These are phyloP conservation scores for Neodontobutis hainanensis DNA, from an alignment of 2,113 vertebrate species.

Conservation along the genomic window DNA sequence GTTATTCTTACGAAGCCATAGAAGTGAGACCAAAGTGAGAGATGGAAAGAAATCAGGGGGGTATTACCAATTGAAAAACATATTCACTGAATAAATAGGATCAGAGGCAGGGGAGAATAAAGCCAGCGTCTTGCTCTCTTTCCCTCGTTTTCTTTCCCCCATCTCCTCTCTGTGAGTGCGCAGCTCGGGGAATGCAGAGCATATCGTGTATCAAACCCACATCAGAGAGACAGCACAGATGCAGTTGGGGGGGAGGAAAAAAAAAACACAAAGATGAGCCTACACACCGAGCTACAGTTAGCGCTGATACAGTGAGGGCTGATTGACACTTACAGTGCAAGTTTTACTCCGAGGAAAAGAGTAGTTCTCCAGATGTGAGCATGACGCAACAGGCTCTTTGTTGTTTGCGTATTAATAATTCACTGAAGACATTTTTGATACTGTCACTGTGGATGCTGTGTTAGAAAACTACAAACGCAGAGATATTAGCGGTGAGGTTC, in stretches of 20 bases:
- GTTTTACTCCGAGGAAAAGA: conserved; percentile 13
- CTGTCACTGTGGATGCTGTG: conserved; percentile 11
- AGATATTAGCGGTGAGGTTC: conserved; percentile 2
- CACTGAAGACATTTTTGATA: conserved; percentile 27
- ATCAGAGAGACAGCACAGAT: conserved; percentile 54
- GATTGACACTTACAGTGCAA: conserved; percentile 56
- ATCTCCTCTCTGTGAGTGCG: conserved; percentile 4
- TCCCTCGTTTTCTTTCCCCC: background rate
- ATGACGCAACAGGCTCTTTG: conserved; percentile 33
- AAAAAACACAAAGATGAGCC: conserved; percentile 25
- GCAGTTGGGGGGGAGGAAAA: conserved; percentile 48
- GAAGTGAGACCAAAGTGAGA: conserved; percentile 59
- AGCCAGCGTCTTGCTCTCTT: conserved; percentile 31
- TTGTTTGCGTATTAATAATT: conserved; percentile 52
- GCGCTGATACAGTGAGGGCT: conserved; percentile 31
- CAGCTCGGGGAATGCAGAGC: conserved; percentile 36
- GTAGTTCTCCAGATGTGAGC: conserved; percentile 43
- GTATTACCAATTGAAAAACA: conserved; percentile 59
- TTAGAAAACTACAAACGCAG: conserved; percentile 5
- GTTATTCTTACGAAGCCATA: conserved; percentile 43
- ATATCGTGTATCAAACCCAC: conserved; percentile 44
- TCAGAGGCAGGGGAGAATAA: conserved; percentile 62
- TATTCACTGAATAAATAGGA: conserved; percentile 64
- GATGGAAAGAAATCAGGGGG: conserved; percentile 55
- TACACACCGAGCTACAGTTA: conserved; percentile 33